A percentile compares a stretch with the other conserved stretches of the same genome.
Evolutionary conservation across 2,888 invertebrate genomes (phyloP).

Genomic region (Myopa testacea): DNA sequence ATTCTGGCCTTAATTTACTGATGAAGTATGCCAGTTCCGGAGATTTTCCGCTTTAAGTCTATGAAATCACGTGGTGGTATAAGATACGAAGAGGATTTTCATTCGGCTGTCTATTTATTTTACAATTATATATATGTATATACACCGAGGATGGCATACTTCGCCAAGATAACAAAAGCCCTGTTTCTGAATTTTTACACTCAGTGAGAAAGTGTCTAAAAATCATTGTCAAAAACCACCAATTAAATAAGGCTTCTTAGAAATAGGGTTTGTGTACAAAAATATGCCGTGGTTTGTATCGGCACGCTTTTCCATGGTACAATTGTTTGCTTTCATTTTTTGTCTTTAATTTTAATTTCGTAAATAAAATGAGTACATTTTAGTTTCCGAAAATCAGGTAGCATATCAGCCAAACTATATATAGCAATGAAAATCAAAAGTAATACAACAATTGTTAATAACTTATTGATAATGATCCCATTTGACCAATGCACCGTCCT

Average conservation of each 20-base stretch:
- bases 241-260: not conserved
- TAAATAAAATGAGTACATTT: not conserved
- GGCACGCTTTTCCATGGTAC: not conserved
- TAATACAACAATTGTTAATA: slow-evolving; percentile 64
- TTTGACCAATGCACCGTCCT: slow-evolving; percentile 87
- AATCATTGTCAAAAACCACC: no score
- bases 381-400: slow-evolving; percentile 29
- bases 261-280: not conserved
- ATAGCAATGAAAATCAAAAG: slow-evolving; percentile 45
- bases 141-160: not conserved
- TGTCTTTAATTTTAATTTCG: not conserved
- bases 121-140: slow-evolving; percentile 20
- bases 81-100: slow-evolving; percentile 51
- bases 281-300: not conserved
- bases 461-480: slow-evolving; percentile 84
- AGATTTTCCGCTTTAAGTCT: slow-evolving; percentile 47
- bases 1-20: not conserved
- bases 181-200: not conserved
- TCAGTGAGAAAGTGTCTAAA: not conserved
- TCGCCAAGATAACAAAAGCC: not conserved
- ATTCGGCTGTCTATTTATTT: slow-evolving; percentile 27
- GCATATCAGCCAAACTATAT: slow-evolving; percentile 34
- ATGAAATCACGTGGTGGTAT: slow-evolving; percentile 57
- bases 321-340: not conserved
- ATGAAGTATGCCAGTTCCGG: slow-evolving; percentile 36